Evolutionary conservation across 2,888 invertebrate species (phyloP).

Genomic region (Drosophila cognata): DNA sequence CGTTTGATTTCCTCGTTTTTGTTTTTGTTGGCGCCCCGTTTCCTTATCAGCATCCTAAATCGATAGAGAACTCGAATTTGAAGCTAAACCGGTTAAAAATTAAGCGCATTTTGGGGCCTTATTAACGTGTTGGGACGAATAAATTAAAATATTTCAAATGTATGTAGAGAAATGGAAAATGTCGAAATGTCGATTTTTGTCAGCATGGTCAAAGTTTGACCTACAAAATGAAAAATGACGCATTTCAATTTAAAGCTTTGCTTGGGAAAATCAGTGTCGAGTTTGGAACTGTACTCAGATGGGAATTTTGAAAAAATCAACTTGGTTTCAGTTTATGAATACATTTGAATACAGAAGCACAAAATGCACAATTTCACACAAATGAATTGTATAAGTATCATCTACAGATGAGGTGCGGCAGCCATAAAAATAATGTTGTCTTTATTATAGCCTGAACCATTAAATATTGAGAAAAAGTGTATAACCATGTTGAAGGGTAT

Average conservation of each 20-base stretch:
- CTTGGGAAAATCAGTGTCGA: neutral
- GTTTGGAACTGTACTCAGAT: neutral
- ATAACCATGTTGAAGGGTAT: neutral
- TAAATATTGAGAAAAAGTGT: neutral
- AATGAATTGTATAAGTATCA: constrained; percentile 7
- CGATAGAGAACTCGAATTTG: constrained; percentile 18
- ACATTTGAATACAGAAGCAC: neutral
- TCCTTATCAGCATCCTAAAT: constrained; percentile 23
- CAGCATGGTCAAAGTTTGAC: neutral
- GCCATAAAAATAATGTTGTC: constrained; percentile 9
- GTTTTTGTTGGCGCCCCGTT: constrained; percentile 1
- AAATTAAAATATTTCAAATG: neutral
- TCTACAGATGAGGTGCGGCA: constrained; percentile 1
- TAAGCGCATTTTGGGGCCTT: constrained; percentile 1
- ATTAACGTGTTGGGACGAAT: constrained; percentile 25
- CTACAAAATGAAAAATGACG: neutral
- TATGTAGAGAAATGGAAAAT: neutral
- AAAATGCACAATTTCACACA: neutral
- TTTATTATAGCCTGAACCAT: neutral
- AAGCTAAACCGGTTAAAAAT: constrained; percentile 50
- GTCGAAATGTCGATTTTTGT: neutral
- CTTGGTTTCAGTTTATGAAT: neutral
- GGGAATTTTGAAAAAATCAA: neutral
- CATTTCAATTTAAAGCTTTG: neutral
- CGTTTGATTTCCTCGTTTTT: constrained; percentile 25